Evolutionary conservation across 1,140 invertebrate genomes (phyloP), one percentile per base, ranked within the genome.

Genomic region (Atta cephalotes): DNA sequence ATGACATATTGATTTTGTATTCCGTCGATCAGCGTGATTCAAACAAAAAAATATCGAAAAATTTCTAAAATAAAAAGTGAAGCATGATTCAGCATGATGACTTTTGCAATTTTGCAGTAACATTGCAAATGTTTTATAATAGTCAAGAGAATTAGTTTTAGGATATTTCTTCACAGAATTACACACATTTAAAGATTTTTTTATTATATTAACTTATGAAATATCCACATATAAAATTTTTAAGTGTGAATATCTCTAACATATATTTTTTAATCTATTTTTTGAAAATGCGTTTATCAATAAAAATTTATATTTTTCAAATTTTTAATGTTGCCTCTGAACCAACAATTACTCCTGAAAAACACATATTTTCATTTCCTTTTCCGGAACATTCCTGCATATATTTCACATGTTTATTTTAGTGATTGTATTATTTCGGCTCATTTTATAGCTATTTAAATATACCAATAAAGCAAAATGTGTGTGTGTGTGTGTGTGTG

Each of bases 381-480:
- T 53, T 70, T 53, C 7, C 45, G 12, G 25, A 65, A 65, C 18
- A 62, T 28, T 66, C 18, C 25, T 16, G 39, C 3, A 31, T 80
- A 53, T 56, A 66, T 21, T 66, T 14, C 62, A 66, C 6, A 58
- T 9, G n/a, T 81, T 80, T 80, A 56, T 68, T 56, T 56, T 31
- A 12, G 6, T 16, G 21, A 45, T 81, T 5, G n/a, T 70, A 81
- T 80, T 80, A 68, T 70, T 3, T 1, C 0, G 31, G 7, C 16
- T 70, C 5, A 81, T 39, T 31, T 10, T 16, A 65, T 58, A 28
- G n/a, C 31, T 58, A 10, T 39, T 25, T 45, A 35, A 58, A 45
- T 28, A 71, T 28, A 71, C 14, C 21, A 81, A 81, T 16, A 25
- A 12, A 70, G 70, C 16, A 39, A 25, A 81, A 81, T 81, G 7